phyloP scores from a whole-genome alignment of 64 coral and sea anemone genomes.

The Stylophora pistillata region DNA sequence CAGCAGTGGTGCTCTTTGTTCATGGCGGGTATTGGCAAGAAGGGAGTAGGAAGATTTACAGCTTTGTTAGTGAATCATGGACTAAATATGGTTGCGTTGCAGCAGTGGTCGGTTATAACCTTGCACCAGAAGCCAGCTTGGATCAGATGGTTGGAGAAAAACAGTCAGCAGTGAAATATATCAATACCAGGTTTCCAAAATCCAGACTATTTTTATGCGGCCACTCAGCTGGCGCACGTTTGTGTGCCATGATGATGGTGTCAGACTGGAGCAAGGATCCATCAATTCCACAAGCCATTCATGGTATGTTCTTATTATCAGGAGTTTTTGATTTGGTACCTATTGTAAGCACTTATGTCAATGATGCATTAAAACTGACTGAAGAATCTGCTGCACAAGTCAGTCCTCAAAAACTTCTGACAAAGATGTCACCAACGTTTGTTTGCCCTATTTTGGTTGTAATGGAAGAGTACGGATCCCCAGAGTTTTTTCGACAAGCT shows the following conservation, averaged over 20 bases:
- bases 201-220: conserved; percentile 60
- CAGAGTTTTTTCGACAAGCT: conserved; percentile 39
- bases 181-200: conserved; percentile 24
- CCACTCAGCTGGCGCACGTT: conserved; percentile 52
- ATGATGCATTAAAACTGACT: conserved; percentile 58
- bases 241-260: conserved; percentile 68
- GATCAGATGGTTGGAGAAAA: conserved; percentile 55
- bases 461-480: conserved; percentile 45
- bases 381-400: conserved; percentile 47
- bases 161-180: conserved; percentile 33
- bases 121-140: conserved; percentile 53
- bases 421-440: conserved; percentile 22
- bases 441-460: conserved; percentile 41
- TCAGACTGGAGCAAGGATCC: conserved; percentile 16
- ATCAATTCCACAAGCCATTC: conserved; percentile 33
- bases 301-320: conserved; percentile 58
- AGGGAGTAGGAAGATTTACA: conserved; percentile 24
- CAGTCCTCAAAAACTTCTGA: conserved; percentile 39
- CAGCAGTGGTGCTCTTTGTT: conserved; percentile 47
- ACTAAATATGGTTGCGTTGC: not conserved
- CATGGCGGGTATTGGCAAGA: conserved; percentile 66
- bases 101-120: conserved; percentile 47
- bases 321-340: conserved; percentile 53
- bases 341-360: conserved; percentile 38
- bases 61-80: conserved; percentile 24